Percentiles rank a stretch among this genome's conserved stretches.
phyloP scores from a whole-genome alignment of 2,113 vertebrate genomes.

The Amphiprion percula region DNA sequence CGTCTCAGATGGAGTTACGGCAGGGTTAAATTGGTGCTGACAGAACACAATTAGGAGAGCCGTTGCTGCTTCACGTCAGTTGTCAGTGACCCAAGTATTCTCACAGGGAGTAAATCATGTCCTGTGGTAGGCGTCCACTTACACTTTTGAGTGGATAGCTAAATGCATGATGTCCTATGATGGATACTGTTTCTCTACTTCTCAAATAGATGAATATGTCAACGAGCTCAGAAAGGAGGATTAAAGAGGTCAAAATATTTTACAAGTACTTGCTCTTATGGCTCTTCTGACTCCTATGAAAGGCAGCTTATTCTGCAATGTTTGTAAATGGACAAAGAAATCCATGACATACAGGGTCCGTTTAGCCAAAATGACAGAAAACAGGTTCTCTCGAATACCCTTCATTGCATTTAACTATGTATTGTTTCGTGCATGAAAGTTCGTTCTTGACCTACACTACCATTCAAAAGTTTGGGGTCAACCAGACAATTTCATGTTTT shows the following conservation, averaged over 20 bases:
- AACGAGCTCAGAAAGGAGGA: not conserved
- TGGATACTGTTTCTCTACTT: not conserved
- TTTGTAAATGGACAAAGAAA: not conserved
- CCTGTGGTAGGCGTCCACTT: conserved; percentile 14
- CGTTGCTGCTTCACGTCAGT: conserved; percentile 45
- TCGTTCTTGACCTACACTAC: not conserved
- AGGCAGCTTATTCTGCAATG: not conserved
- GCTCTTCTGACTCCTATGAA: not conserved
- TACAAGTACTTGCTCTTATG: not conserved
- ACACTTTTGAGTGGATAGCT: conserved; percentile 38
- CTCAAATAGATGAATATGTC: not conserved
- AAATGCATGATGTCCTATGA: conserved; percentile 19
- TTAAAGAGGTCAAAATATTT: conserved; percentile 14
- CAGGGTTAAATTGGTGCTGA: conserved; percentile 76
- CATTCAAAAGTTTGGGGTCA: too few relatives aligned
- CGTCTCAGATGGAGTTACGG: conserved; percentile 58
- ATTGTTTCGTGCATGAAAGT: too few relatives aligned
- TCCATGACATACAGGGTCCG: not conserved
- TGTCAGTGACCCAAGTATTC: conserved; percentile 64
- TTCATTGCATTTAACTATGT: too few relatives aligned
- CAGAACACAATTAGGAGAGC: conserved; percentile 77
- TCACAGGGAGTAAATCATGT: conserved; percentile 46
- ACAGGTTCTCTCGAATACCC: too few relatives aligned
- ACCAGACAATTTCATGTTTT: too few relatives aligned
- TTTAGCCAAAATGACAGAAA: not conserved